Percentiles rank a stretch among this genome's conserved stretches.
Conservation (phyloP, 35 echinoderm and acorn worm species). For the Diadema setosum region DNA sequence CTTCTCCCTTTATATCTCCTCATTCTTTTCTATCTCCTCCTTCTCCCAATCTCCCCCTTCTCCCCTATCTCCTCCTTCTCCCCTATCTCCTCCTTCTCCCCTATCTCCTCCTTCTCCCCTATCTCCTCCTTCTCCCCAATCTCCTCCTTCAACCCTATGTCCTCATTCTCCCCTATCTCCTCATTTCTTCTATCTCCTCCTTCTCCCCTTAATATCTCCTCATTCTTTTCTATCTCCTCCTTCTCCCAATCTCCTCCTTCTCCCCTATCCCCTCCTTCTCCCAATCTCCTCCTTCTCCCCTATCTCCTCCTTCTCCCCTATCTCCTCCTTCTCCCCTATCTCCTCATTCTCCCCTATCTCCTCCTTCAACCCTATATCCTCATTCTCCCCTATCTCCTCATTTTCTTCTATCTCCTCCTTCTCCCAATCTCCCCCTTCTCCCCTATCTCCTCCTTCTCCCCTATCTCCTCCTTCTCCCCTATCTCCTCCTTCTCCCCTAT, state of each 20-base stretch:
- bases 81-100: too few relatives aligned
- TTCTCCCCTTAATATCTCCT: background rate
- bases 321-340: background rate
- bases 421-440: background rate
- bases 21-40: too few relatives aligned
- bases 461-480: too few relatives aligned
- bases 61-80: too few relatives aligned
- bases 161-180: too few relatives aligned
- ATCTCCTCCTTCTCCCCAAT: too few relatives aligned
- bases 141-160: too few relatives aligned
- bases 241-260: background rate
- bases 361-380: background rate
- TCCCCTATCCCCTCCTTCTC: background rate
- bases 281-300: background rate
- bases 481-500: too few relatives aligned
- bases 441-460: background rate
- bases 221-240: background rate
- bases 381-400: background rate
- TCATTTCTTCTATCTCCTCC: too few relatives aligned
- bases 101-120: too few relatives aligned
- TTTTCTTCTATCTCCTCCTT: background rate
- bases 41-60: too few relatives aligned
- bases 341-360: background rate
- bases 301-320: background rate
- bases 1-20: too few relatives aligned